phyloP scores from a whole-genome alignment of 2,888 invertebrate genomes.

The Tuta absoluta region DNA sequence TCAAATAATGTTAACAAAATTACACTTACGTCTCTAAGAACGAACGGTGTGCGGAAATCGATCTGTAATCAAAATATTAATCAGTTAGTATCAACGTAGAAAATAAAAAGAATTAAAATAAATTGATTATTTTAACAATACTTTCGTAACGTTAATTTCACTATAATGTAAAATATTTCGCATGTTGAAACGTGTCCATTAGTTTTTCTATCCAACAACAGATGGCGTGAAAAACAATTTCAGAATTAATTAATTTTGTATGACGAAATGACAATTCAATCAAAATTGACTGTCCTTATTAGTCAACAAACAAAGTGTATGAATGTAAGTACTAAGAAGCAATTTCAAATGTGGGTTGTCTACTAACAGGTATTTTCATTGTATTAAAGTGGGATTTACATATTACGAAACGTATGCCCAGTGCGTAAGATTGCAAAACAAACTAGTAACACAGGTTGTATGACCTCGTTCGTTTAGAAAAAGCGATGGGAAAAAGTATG shows the following conservation, averaged over 20 bases:
- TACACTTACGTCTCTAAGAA: slow-evolving; percentile 27
- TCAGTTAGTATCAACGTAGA: background rate
- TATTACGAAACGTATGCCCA: slow-evolving; percentile 51
- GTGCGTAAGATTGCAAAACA: slow-evolving; percentile 41
- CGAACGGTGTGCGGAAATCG: background rate
- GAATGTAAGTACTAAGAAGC: slow-evolving; percentile 36
- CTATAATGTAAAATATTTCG: background rate
- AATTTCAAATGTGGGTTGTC: slow-evolving; percentile 53
- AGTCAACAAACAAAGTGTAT: slow-evolving; percentile 54
- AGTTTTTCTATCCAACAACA: slow-evolving; percentile 46
- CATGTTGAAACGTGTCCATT: slow-evolving; percentile 16
- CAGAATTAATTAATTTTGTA: slow-evolving; percentile 31
- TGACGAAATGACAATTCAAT: slow-evolving; percentile 39
- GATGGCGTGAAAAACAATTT: slow-evolving; percentile 51
- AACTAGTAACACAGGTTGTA: slow-evolving; percentile 13
- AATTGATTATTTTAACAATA: background rate
- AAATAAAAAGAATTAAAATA: background rate
- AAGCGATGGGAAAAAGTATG: slow-evolving; percentile 19
- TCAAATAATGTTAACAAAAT: background rate
- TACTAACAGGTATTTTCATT: slow-evolving; percentile 53
- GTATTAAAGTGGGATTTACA: slow-evolving; percentile 55
- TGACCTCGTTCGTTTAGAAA: slow-evolving; percentile 10
- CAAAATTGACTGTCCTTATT: slow-evolving; percentile 47
- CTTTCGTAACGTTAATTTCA: no score
- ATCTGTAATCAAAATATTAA: slow-evolving; percentile 6